Evolutionary conservation across 2,797 vertebrate species (phyloP), one percentile per base, ranked within the genome.

Genomic region (Platyrinchus mystaceus): DNA sequence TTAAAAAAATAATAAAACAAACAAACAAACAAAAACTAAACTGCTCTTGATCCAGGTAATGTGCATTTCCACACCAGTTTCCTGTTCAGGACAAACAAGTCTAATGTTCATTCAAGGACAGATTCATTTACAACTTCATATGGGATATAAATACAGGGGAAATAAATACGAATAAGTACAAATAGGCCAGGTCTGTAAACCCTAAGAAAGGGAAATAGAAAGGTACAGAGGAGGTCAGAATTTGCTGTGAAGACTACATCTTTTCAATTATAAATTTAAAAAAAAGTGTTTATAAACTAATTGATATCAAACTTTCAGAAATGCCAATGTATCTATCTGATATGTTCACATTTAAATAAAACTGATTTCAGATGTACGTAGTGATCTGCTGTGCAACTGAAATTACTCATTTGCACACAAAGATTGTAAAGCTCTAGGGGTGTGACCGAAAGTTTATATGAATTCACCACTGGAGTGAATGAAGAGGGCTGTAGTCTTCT

Each of bases 191-290:
- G 4, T 34, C 2, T 85, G 18, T 80, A 64, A 63, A 46, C 11
- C 67, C 70, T 20, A 70, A 55, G 22, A 47, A 19, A 6, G 2
- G 14, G 17, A 36, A 71, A 71, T 36, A 18, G 15, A 53, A 79
- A 66, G 11, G 4, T 4, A 9, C 3, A 2, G 4, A 1, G 8
- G 13, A 14, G 12, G 8, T 66, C 8, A 22, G n/a, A 75, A 59
- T 34, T 41, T 71, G 6, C 10, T 50, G 16, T 39, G 58, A 80
- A 77, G 52, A 36, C 27, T 59, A 22, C 12, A 46, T 13, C 22
- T 46, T 44, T 46, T 46, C 46, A 46, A 46, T 23, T 46, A 46
- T 23, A 23, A 46, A 23, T 23, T 46, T 46, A 22, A 5, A 7
- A 46, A 46, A 34, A 6, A 6, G 0, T 2, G 2, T 6, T 44